Evolutionary conservation across 2,888 invertebrate genomes (phyloP).

Genomic region (Himalopsyche tibetana): DNA sequence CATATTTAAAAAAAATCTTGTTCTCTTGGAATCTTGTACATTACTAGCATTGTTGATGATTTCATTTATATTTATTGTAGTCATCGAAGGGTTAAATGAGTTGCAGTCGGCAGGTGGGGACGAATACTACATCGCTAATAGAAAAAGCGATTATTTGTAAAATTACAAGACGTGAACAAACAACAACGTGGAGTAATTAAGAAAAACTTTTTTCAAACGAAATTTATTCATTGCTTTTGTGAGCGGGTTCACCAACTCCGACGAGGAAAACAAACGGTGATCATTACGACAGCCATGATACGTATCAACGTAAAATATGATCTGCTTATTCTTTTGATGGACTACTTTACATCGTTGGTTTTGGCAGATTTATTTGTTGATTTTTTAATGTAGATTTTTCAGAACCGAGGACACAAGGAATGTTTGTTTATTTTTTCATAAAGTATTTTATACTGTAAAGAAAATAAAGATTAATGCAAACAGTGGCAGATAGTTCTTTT

Average conservation of each 20-base stretch:
- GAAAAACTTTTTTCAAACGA: neutral
- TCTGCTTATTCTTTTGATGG: constrained; percentile 47
- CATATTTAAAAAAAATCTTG: too few species aligned
- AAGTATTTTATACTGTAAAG: neutral
- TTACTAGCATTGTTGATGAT: neutral
- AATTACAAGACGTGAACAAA: constrained; percentile 63
- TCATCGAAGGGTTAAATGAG: constrained; percentile 22
- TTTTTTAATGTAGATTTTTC: constrained; percentile 7
- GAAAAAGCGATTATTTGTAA: constrained; percentile 62
- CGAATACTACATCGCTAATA: constrained; percentile 52
- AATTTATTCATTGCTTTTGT: constrained; percentile 63
- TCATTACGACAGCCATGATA: constrained; percentile 58
- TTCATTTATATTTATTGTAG: neutral
- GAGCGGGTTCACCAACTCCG: constrained; percentile 41
- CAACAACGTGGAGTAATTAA: constrained; percentile 52
- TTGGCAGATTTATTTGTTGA: constrained; percentile 37
- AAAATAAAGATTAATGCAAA: constrained; percentile 16
- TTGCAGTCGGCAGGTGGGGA: constrained; percentile 57
- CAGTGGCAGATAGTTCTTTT: constrained; percentile 13
- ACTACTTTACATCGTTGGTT: constrained; percentile 27
- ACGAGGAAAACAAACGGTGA: constrained; percentile 48
- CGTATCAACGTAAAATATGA: constrained; percentile 57
- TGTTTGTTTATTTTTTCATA: neutral
- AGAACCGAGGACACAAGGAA: neutral
- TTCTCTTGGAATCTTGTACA: too few species aligned